Evolutionary conservation across 2,888 invertebrate species (phyloP).

Genomic region (Galerucella nymphaeae): DNA sequence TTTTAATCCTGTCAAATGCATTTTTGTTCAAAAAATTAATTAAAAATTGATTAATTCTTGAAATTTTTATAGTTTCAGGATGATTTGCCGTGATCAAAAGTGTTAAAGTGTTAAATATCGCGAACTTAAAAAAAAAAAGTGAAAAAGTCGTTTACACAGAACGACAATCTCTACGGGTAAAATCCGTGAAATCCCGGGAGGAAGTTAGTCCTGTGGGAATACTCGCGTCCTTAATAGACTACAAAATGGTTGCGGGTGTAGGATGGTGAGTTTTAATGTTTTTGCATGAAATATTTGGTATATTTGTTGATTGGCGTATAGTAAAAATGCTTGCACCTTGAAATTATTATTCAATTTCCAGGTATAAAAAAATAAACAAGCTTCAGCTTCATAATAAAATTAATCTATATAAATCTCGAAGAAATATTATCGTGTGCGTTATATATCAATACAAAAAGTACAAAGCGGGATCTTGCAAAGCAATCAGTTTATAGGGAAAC

Average conservation of each 20-base stretch:
- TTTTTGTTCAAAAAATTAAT: too few relatives aligned
- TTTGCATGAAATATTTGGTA: neutral
- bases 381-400: too few relatives aligned
- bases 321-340: too few relatives aligned
- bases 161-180: slow-evolving; percentile 18
- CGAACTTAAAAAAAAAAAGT: slow-evolving; percentile 10
- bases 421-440: slow-evolving; percentile 19
- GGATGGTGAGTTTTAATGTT: slow-evolving; percentile 34
- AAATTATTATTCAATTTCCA: too few relatives aligned
- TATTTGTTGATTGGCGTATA: too few relatives aligned
- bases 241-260: slow-evolving; percentile 38
- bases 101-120: slow-evolving; percentile 28
- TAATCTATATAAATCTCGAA: neutral
- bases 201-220: slow-evolving; percentile 20
- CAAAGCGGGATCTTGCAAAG: slow-evolving; percentile 41
- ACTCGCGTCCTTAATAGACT: slow-evolving; percentile 2
- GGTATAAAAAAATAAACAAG: too few relatives aligned
- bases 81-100: slow-evolving; percentile 15
- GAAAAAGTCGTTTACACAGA: slow-evolving; percentile 16
- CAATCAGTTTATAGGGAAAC: slow-evolving; percentile 50
- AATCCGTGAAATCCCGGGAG: slow-evolving; percentile 21
- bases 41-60: too few relatives aligned
- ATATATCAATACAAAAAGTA: slow-evolving; percentile 34
- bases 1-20: too few relatives aligned
- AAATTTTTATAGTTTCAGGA: neutral